These are phyloP conservation scores for Diplodus sargus DNA, from an alignment of 2,797 vertebrate species.

Conservation along the genomic window DNA sequence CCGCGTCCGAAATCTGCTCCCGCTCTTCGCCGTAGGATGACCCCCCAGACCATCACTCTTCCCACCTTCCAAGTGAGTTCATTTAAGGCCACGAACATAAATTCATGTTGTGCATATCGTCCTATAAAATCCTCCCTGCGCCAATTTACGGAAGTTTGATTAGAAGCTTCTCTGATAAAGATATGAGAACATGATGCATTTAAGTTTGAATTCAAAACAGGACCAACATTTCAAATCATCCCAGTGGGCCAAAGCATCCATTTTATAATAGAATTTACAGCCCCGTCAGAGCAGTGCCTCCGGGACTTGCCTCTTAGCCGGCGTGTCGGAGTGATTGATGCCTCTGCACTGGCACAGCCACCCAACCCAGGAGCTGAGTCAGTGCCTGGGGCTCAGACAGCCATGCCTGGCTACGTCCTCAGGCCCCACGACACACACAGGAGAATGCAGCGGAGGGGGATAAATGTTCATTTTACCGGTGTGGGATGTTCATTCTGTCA, in stretches of 20 bases:
- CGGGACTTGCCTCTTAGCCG: constrained; percentile 57
- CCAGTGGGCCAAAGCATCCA: constrained; percentile 46
- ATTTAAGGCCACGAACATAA: not conserved
- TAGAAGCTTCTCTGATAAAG: constrained; percentile 27
- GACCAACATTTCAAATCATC: constrained; percentile 54
- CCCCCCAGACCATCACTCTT: constrained; percentile 89
- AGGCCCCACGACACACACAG: constrained; percentile 25
- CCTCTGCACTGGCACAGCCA: constrained; percentile 40
- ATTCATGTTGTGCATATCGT: not conserved
- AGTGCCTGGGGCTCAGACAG: constrained; percentile 51
- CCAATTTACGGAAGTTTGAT: constrained; percentile 5
- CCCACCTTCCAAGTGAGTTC: constrained; percentile 84
- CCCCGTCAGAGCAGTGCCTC: constrained; percentile 52
- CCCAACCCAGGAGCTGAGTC: constrained; percentile 66
- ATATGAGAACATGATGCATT: constrained; percentile 30
- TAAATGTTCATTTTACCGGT: constrained; percentile 59
- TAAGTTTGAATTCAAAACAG: constrained; percentile 46
- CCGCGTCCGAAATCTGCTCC: constrained; percentile 96
- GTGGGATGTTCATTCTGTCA: constrained; percentile 36
- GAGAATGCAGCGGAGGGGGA: not conserved
- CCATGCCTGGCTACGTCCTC: constrained; percentile 36
- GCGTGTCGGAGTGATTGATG: constrained; percentile 70
- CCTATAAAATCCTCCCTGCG: not conserved
- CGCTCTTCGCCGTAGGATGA: constrained; percentile 92
- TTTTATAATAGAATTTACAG: constrained; percentile 68